These are phyloP conservation scores for Lasiurus borealis DNA, from an alignment of 2,113 vertebrate genomes.

Conservation along the genomic window DNA sequence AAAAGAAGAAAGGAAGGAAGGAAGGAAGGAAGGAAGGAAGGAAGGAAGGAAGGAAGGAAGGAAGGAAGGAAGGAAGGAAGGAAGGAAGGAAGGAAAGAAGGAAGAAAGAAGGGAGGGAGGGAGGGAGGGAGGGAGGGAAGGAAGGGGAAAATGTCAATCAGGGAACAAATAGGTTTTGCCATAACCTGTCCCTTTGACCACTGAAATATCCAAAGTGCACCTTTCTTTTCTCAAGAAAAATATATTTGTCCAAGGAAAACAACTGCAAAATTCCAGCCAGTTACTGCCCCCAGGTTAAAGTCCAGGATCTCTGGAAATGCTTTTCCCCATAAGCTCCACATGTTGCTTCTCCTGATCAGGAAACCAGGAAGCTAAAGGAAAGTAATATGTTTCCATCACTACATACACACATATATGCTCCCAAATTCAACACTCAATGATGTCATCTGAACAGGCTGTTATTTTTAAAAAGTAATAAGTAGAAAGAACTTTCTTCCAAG, in stretches of 20 bases:
- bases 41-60: neutral
- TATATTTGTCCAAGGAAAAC: neutral
- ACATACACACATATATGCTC: neutral
- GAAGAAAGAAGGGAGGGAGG: neutral
- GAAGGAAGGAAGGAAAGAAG: neutral
- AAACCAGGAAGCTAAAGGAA: neutral
- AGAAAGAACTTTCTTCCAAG: neutral
- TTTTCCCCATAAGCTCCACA: neutral
- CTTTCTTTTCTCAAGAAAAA: neutral
- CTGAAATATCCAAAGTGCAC: neutral
- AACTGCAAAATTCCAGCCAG: neutral
- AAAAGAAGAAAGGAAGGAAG: neutral
- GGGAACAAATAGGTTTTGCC: neutral
- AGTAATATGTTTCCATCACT: neutral
- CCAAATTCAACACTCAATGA: neutral
- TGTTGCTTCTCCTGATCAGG: neutral
- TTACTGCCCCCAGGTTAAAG: neutral
- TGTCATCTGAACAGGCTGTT: neutral
- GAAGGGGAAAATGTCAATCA: neutral
- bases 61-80: fast-evolving
- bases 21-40: neutral
- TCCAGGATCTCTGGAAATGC: neutral
- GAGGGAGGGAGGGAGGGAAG: fast-evolving
- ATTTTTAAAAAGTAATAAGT: neutral
- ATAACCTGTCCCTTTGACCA: neutral